Base-by-base conservation (phyloP, 2,888 invertebrate species). In the Hydrotaea diabolus region DNA sequence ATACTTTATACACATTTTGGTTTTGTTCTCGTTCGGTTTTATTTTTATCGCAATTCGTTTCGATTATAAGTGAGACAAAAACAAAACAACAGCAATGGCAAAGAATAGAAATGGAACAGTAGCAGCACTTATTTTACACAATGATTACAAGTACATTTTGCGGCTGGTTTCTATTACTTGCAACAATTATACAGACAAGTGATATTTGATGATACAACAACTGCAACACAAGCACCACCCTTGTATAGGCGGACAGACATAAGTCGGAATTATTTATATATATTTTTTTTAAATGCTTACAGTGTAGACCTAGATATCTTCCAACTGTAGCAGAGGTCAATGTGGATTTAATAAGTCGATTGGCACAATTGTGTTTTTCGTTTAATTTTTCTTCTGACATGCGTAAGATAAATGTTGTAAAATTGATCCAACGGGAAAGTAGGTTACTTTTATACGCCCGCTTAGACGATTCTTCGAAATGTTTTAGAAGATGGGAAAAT, bases 101-200 rank as follows among this genome's bases (percentile, higher is more conserved):
- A 23, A n/a, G n/a, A n/a, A n/a, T 31, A 31, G 15, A 46, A 69
- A 69, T 69, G 46, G 69, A 21, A 46, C 69, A 69, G 69, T 69
- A 69, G 69, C 69, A 69, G 69, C 69, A 23, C 39, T 23, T 69
- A 69, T 66, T 64, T 64, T 69, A 69, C 69, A 69, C 23, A 43
- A 46, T 21, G 43, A 69, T 69, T 69, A 69, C 69, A 69, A 69
- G 69, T 69, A 46, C 69, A 69, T 46, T 69, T 69, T 69, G 69
- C 46, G 69, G 69, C 69, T 15, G 69, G 39, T 46, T 43, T 66
- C 69, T 21, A 69, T 69, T 69, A 69, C 69, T n/a, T 46, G 13
- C 59, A 46, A 46, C 46, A 69, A 69, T 46, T 69, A 69, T 46
- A 69, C 23, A 46, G 69, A 69, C 69, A 69, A 69, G 46, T 69